Conservation (phyloP, 2,797 vertebrate genomes). For the Centropyge bicolor region DNA sequence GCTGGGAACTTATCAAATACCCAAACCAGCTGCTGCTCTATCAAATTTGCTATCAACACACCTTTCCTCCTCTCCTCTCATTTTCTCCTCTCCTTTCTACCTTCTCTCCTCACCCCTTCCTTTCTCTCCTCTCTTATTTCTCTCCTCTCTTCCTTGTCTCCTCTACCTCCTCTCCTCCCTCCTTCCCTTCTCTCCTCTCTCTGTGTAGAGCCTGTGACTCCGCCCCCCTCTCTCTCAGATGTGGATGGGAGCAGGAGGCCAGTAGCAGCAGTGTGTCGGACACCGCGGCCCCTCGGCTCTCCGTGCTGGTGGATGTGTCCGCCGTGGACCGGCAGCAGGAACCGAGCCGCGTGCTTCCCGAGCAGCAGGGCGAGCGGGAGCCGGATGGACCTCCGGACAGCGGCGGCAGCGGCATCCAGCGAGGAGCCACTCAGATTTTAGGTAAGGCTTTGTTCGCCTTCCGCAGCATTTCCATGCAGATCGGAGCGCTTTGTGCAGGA, state of each 20-base stretch:
- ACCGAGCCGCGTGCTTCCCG: slow-evolving; percentile 51
- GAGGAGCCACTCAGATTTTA: slow-evolving; percentile 60
- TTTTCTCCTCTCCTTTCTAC: neutral
- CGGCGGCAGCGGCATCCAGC: slow-evolving; percentile 46
- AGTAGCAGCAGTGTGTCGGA: slow-evolving; percentile 76
- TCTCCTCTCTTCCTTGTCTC: neutral
- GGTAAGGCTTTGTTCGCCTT: slow-evolving; percentile 78
- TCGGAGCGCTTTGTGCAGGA: slow-evolving; percentile 63
- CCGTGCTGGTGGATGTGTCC: slow-evolving; percentile 47
- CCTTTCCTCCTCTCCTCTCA: neutral
- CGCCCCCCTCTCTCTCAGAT: slow-evolving; percentile 71
- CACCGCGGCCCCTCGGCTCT: slow-evolving; percentile 53
- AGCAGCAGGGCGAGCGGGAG: slow-evolving; percentile 51
- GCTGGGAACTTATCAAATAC: neutral
- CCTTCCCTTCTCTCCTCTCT: neutral
- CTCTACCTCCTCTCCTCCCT: neutral
- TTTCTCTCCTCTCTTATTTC: no score
- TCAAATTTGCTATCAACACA: neutral
- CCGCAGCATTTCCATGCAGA: slow-evolving; percentile 50
- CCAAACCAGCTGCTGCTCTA: slow-evolving; percentile 1
- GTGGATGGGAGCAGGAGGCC: slow-evolving; percentile 65
- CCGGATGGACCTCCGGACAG: slow-evolving; percentile 54
- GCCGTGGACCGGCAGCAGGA: slow-evolving; percentile 29
- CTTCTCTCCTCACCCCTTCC: no score
- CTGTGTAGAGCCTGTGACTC: slow-evolving; percentile 53